Evolutionary conservation across 2,797 vertebrate species (phyloP), one percentile per base, ranked within the genome.

Genomic region (Coracias cyanogaster): DNA sequence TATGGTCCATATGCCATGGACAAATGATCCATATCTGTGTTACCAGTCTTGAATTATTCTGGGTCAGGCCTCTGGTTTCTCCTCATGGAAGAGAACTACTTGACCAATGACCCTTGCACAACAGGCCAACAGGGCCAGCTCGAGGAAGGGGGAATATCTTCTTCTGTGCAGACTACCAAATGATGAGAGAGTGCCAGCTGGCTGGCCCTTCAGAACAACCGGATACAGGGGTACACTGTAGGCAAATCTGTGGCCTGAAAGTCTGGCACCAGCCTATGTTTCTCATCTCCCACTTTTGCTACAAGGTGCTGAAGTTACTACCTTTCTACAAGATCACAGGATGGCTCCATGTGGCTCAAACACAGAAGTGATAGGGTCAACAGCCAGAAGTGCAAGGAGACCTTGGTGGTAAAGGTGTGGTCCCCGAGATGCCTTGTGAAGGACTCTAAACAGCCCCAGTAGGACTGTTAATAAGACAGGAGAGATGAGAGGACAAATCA

Each of bases 151-250:
- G 4, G 11, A 8, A 25, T 25, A 6, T n/a, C 33, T 37, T 43
- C 55, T 43, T 45, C 57, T 60, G 4, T 29, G 18, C 8, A 57
- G 20, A 3, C 73, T 61, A 49, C 41, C n/a, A 29, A 92, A 86
- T 12, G 10, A 64, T 1, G 5, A 17, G 15, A 71, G 3, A 29
- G 14, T 51, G 13, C 3, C 29, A 13, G 3, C 3, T 46, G 15
- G 4, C 16, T 77, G 9, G n/a, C 60, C 20, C n/a, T 82, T 51
- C 16, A 80, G 67, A 24, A 66, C 15, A 70, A 10, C 7, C 43
- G 16, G 24, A 46, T 37, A 33, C 3, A 60, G 39, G 21, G 8
- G 14, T 22, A 64, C 10, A n/a, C 8, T 29, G 9, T 3, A 85
- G 25, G 17, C 19, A 65, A 77, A 9, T 8, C 55, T 18, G 7